Base-by-base conservation (phyloP, 2,888 invertebrate genomes). In the Thecocarcelia acutangulata region DNA sequence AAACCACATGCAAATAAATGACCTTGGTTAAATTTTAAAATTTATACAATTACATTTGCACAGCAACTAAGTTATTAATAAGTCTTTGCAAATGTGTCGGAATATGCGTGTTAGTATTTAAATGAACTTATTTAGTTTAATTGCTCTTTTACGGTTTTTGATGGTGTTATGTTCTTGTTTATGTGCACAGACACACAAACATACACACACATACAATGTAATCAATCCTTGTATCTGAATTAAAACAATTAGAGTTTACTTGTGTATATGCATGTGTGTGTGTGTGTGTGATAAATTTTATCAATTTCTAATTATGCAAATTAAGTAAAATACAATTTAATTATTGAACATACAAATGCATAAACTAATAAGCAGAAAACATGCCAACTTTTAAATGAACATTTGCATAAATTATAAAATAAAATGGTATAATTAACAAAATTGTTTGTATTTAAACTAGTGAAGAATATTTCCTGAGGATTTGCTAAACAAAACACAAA, bases 221-320 rank as follows among this genome's bases (percentile, higher is more conserved):
- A 63, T 63, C 40, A 44, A 56, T 73, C 61, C 15, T 28, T 13
- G 15, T 0, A 42, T 8, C 28, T 6, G n/a, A 44, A 44, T 44
- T 15, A 5, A 69, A 54, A 70, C 63, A 56, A 59, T 64, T 52
- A 56, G 24, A 33, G 17, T 33, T 33, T 61, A 21, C 33, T 8
- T 48, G 37, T 48, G 13, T 11, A 46, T 54, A 2, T 21, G 8
- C 21, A 9, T 37, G 13, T 44, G 42, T 37, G 37, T 44, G 37
- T 48, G 19, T 76, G 13, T 58, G 52, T 28, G 15, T n/a, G 42
- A 24, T 54, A 64, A 54, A 78, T 85, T 86, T 85, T 85, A 86
- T 86, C 83, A 84, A 85, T 85, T 84, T 84, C 85, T 85, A 86
- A 86, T 87, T 87, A 86, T 86, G 85, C 86, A 87, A 86, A 85